Base-by-base conservation (phyloP, 2,888 invertebrate genomes). In the Vanessa cardui region DNA sequence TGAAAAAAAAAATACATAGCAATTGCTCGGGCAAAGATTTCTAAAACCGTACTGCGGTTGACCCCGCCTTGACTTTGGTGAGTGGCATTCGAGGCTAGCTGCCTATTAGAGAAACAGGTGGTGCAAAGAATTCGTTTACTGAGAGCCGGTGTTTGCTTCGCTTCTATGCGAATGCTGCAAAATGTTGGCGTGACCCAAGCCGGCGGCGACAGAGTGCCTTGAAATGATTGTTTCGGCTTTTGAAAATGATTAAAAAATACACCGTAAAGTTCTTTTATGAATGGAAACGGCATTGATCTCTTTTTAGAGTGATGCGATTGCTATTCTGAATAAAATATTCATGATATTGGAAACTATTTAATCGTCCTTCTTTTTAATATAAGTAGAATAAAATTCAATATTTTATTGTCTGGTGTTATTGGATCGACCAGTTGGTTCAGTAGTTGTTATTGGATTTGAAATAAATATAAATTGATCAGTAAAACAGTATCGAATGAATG, bases 21-120 rank as follows among this genome's bases (percentile, higher is more conserved):
- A 45, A 58, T 47, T 44, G 54, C 58, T 46, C 9, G 6, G 18
- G 47, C 39, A 56, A 64, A 69, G 62, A 46, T 67, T 58, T 71
- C 71, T 69, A 64, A 71, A 71, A 69, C 58, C 64, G 64, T 69
- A 69, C 71, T 71, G 69, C 64, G 59, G 71, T 50, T 56, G 71
- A 69, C 71, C 69, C 71, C 69, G 64, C 71, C 71, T 72, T 69
- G 69, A 67, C 69, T 72, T 67, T 62, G 69, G 66, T 54, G 62
- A 62, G 64, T 69, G 70, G 62, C 61, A 54, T 63, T 59, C 67
- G 56, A 64, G 65, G 52, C 49, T 46, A 62, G 50, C 52, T 56
- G 45, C 58, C 68, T 62, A 62, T 64, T 65, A 62, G 52, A 54
- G 64, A 64, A 65, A 65, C 62, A 69, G 58, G 58, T 69, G 69